These are phyloP conservation scores for Gavialis gangeticus DNA, from an alignment of 2,113 vertebrate species.

Conservation along the genomic window DNA sequence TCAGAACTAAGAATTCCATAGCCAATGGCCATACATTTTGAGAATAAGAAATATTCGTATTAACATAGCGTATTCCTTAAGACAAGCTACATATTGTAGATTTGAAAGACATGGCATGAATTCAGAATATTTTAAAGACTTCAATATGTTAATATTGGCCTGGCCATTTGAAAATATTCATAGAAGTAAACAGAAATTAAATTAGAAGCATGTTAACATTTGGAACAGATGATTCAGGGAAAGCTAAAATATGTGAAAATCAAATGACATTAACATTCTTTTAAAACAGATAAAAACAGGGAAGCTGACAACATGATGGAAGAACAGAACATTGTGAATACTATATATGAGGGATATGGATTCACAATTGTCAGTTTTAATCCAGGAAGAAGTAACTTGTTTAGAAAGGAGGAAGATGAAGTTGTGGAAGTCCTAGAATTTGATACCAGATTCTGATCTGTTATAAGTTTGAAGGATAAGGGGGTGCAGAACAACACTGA, in stretches of 20 bases:
- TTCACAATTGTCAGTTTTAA: neutral
- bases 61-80: neutral
- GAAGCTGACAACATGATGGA: neutral
- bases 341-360: neutral
- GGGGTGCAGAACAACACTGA: neutral
- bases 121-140: neutral
- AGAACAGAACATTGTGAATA: neutral
- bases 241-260: neutral
- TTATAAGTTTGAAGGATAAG: too few relatives aligned
- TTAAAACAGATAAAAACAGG: neutral
- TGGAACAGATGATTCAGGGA: neutral
- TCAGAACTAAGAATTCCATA: neutral
- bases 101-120: neutral
- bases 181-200: neutral
- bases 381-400: neutral
- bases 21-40: neutral
- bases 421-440: too few relatives aligned
- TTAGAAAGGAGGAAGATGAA: neutral
- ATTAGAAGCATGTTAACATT: neutral
- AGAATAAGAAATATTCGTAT: neutral
- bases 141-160: neutral
- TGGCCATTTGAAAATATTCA: neutral
- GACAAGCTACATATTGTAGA: neutral
- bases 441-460: too few relatives aligned
- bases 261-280: neutral